Percentiles rank a stretch among this genome's conserved stretches.
phyloP scores from a whole-genome alignment of 2,888 invertebrate genomes.

The Harpalus rufipes region DNA sequence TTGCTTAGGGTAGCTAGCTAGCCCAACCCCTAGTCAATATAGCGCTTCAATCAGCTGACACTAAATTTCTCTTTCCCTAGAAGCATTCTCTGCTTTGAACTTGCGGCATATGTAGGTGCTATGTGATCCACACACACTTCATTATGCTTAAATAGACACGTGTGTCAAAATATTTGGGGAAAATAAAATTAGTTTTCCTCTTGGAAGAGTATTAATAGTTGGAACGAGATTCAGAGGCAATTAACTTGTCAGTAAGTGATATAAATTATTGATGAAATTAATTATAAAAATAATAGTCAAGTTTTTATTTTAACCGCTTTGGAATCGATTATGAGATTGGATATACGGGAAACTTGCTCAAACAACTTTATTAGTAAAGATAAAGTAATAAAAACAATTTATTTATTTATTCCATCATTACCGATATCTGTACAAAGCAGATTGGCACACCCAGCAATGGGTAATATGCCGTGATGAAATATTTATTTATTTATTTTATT shows the following conservation, averaged over 20 bases:
- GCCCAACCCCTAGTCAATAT: conserved; percentile 45
- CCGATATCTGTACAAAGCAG: too few relatives aligned
- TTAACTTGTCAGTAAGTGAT: conserved; percentile 3
- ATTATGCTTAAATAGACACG: conserved; percentile 62
- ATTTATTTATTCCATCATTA: too few relatives aligned
- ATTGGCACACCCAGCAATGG: too few relatives aligned
- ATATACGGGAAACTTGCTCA: conserved; percentile 3
- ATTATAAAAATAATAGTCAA: conserved; percentile 5
- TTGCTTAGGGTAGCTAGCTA: neutral
- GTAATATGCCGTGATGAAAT: too few relatives aligned
- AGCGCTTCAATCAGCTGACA: conserved; percentile 63
- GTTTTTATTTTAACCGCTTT: conserved; percentile 29
- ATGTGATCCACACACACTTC: conserved; percentile 27
- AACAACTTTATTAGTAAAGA: conserved; percentile 33
- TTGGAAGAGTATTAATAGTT: conserved; percentile 20
- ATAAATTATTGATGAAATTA: conserved; percentile 21
- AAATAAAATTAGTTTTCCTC: conserved; percentile 53
- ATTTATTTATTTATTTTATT: too few relatives aligned
- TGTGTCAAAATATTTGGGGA: conserved; percentile 64
- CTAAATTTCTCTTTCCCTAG: conserved; percentile 53
- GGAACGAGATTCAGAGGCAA: neutral
- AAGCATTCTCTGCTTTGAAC: conserved; percentile 16
- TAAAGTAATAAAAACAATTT: conserved; percentile 46
- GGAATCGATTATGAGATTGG: conserved; percentile 5
- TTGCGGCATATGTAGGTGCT: conserved; percentile 35